A percentile compares a stretch with the other conserved stretches of the same genome.
Evolutionary conservation across 2,888 invertebrate species (phyloP).

Genomic region (Eupsilia transversa): DNA sequence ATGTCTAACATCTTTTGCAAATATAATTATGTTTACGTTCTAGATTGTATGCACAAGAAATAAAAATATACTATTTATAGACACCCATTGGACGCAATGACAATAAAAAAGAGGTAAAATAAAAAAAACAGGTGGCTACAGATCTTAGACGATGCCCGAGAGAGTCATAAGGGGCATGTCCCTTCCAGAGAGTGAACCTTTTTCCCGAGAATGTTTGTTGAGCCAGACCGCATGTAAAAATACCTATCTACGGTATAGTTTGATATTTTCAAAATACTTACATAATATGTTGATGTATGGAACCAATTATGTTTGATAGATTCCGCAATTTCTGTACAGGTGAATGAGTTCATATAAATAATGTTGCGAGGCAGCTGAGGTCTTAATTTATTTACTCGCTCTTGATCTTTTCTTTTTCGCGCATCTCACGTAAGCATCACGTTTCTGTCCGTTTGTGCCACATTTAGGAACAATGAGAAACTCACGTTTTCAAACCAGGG

Average conservation of each 20-base stretch:
- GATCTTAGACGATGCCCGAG: slow-evolving; percentile 76
- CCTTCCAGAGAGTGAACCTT: slow-evolving; percentile 77
- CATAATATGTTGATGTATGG: slow-evolving; percentile 35
- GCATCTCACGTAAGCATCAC: slow-evolving; percentile 28
- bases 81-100: slow-evolving; percentile 68
- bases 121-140: slow-evolving; percentile 77
- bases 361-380: slow-evolving; percentile 30
- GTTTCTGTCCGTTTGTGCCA: slow-evolving; percentile 28
- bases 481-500: slow-evolving; percentile 11
- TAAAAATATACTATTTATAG: slow-evolving; percentile 53
- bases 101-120: slow-evolving; percentile 76
- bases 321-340: slow-evolving; percentile 49
- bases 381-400: slow-evolving; percentile 57
- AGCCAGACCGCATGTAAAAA: slow-evolving; percentile 59
- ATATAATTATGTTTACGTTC: slow-evolving; percentile 21
- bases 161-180: slow-evolving; percentile 77
- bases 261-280: slow-evolving; percentile 34
- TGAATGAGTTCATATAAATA: slow-evolving; percentile 43
- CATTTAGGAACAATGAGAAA: slow-evolving; percentile 40
- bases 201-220: slow-evolving; percentile 67
- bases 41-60: slow-evolving; percentile 32
- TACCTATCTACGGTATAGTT: slow-evolving; percentile 14
- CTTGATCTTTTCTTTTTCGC: slow-evolving; percentile 49
- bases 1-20: slow-evolving; percentile 6
- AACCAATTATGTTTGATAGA: slow-evolving; percentile 38